Conservation (phyloP, 2,888 invertebrate species). For the Trichogramma evanescens region DNA sequence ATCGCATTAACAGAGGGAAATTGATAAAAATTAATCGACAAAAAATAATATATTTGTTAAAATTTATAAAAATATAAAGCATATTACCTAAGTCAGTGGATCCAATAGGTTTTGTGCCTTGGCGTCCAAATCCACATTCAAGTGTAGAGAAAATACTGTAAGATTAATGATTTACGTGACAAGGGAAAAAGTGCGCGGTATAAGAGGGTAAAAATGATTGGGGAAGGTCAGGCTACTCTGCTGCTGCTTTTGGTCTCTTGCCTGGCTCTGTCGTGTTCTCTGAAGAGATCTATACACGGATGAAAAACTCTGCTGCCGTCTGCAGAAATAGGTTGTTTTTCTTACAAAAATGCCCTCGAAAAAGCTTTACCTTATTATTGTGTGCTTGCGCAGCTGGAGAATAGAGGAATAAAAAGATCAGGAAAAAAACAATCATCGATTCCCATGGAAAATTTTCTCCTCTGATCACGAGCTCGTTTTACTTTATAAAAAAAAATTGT, state of each 20-base stretch:
- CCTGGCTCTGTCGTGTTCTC: slow-evolving; percentile 24
- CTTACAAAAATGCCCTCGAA: slow-evolving; percentile 26
- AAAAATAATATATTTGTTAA: too few species aligned
- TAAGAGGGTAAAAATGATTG: slow-evolving; percentile 26
- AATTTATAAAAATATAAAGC: too few species aligned
- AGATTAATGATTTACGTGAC: slow-evolving; percentile 48
- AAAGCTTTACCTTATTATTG: slow-evolving; percentile 11
- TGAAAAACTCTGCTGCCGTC: slow-evolving; percentile 21
- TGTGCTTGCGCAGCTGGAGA: slow-evolving; percentile 14
- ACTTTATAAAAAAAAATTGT: too few species aligned
- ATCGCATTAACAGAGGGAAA: too few species aligned
- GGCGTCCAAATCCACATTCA: slow-evolving; percentile 46
- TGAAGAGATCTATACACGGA: slow-evolving; percentile 27
- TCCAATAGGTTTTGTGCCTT: slow-evolving; percentile 34
- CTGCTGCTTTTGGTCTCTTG: slow-evolving; percentile 20
- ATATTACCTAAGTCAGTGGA: background rate
- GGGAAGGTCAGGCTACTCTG: slow-evolving; percentile 13
- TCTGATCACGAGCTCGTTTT: too few species aligned
- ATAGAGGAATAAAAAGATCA: slow-evolving; percentile 19
- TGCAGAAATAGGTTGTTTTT: slow-evolving; percentile 37
- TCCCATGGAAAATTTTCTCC: slow-evolving; percentile 8
- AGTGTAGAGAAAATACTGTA: slow-evolving; percentile 46
- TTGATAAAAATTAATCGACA: too few species aligned
- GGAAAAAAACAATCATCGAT: slow-evolving; percentile 13
- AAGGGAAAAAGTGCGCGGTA: slow-evolving; percentile 34